Evolutionary conservation across 2,113 vertebrate genomes (phyloP).

Genomic region (Chascanopsetta lugubris): DNA sequence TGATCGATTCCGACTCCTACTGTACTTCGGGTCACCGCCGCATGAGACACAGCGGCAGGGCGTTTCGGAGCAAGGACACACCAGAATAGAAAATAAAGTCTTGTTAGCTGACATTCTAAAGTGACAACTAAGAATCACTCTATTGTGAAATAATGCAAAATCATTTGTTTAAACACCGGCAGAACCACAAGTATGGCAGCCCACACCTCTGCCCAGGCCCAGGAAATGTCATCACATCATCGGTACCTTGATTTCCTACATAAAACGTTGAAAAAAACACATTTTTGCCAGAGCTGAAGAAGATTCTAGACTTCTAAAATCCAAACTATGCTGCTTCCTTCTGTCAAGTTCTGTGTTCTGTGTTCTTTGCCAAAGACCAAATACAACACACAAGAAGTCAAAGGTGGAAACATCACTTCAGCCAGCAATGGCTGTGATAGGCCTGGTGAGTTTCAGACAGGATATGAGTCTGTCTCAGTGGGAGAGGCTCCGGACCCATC

Average conservation of each 20-base stretch:
- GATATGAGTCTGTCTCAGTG: neutral
- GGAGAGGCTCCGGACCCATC: neutral
- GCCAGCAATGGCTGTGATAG: neutral
- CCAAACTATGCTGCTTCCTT: too few relatives aligned
- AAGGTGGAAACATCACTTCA: too few relatives aligned
- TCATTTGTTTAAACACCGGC: neutral
- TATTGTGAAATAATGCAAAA: neutral
- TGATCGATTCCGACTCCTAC: slow-evolving; percentile 40
- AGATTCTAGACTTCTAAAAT: too few relatives aligned
- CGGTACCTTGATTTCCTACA: too few relatives aligned
- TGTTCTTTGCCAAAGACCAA: too few relatives aligned
- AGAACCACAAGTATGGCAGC: too few relatives aligned
- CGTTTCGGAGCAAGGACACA: slow-evolving; percentile 4
- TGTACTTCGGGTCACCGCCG: slow-evolving; percentile 50
- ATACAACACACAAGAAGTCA: too few relatives aligned
- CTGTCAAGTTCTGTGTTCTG: too few relatives aligned
- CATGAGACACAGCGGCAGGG: slow-evolving; percentile 1
- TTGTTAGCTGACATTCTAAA: neutral
- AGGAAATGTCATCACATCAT: too few relatives aligned
- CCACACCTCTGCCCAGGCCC: too few relatives aligned
- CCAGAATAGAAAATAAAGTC: neutral
- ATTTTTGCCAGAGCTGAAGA: too few relatives aligned
- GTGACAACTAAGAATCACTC: neutral
- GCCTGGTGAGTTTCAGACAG: neutral
- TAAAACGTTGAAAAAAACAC: too few relatives aligned